Evolutionary conservation across 2,797 vertebrate genomes (phyloP), one percentile per base, ranked within the genome.

Genomic region (Notolabrus celidotus): DNA sequence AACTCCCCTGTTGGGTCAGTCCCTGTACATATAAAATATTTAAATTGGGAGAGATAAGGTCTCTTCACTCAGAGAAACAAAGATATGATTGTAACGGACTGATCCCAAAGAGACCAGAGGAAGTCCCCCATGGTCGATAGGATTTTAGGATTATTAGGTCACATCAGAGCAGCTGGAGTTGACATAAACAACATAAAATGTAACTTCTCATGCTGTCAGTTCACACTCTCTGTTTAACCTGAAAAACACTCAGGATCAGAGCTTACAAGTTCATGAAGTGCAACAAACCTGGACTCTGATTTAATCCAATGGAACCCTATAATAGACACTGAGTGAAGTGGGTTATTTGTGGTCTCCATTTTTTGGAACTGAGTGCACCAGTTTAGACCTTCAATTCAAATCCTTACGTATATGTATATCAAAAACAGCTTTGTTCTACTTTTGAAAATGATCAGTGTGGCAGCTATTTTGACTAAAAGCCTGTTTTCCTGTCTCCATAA

Each of bases 401-500:
- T 42, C 43, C 10, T n/a, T n/a, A 43, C 43, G 29, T 20, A 46
- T 49, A 2, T 38, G 23, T 49, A 41, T 19, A 47, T 33, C 41
- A 58, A 65, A 39, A 36, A 11, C 2, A 0, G 1, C 58, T 66
- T 43, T 62, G n/a, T 15, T 33, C 15, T 16, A 17, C 3, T 5
- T 56, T 64, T 22, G 22, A 23, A 51, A 59, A 56, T 29, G 31
- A 60, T 51, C 31, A 51, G 19, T 46, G 22, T 23, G 12, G 20
- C 22, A 10, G 20, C 20, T 46, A 15, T 47, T 47, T 47, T 27
- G 23, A 25, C 23, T 27, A 47, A 47, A 25, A 47, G 46, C 34
- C 7, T 23, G 1, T 54, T 76, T 53, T 56, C 8, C 51, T 62
- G 15, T 71, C 29, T 10, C 19, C 68, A 66, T 71, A 84, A 56